phyloP scores from a whole-genome alignment of 1,140 invertebrate species.

The Saxidomus purpurata region DNA sequence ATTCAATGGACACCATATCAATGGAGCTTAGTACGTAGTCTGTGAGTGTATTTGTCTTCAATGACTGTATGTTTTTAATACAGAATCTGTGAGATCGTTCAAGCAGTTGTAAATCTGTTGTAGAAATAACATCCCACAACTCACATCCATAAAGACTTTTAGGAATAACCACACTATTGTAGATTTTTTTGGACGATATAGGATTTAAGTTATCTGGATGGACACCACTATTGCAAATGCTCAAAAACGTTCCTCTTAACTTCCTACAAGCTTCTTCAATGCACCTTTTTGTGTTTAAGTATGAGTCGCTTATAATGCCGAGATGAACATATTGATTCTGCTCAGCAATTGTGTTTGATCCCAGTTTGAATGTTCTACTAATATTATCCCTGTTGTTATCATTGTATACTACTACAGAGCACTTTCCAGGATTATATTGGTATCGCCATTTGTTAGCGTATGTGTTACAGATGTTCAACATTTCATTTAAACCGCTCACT shows the following conservation, averaged over 20 bases:
- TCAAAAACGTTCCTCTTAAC: background rate
- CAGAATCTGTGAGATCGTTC: background rate
- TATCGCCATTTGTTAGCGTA: slow-evolving; percentile 23
- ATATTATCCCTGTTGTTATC: slow-evolving; percentile 11
- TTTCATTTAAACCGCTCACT: background rate
- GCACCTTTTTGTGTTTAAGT: background rate
- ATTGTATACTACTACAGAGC: slow-evolving; percentile 1
- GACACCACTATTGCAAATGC: background rate
- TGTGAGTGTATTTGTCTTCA: background rate
- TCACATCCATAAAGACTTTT: background rate
- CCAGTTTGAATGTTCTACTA: slow-evolving; percentile 6
- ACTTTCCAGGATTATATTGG: slow-evolving; percentile 27
- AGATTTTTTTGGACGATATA: background rate
- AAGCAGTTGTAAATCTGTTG: background rate
- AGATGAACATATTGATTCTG: background rate
- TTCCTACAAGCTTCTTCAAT: background rate
- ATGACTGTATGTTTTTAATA: background rate
- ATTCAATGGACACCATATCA: slow-evolving; percentile 1
- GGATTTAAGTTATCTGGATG: background rate
- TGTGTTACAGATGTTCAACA: slow-evolving; percentile 21
- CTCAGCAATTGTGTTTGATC: slow-evolving; percentile 9
- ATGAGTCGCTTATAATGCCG: too few relatives aligned
- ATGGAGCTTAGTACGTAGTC: slow-evolving; percentile 1
- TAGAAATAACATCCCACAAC: background rate
- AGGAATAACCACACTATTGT: background rate